Conservation (phyloP, 1,140 invertebrate genomes). For the Bombus superbus region DNA sequence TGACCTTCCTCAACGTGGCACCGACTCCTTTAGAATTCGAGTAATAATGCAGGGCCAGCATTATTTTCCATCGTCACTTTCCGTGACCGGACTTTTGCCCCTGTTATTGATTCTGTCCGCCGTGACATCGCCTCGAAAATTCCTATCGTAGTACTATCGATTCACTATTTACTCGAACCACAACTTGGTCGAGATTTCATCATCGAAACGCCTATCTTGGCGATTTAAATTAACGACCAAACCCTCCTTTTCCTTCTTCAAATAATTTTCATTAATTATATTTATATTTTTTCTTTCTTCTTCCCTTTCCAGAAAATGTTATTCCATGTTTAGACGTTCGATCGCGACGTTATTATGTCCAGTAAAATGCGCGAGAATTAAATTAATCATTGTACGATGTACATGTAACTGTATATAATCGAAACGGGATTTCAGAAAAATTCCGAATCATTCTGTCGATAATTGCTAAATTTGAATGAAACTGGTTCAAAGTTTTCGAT, state of each 20-base stretch:
- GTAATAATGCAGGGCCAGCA: constrained; percentile 91
- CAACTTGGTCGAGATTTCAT: background rate
- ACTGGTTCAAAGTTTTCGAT: background rate
- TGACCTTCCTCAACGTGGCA: constrained; percentile 75
- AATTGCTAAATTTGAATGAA: background rate
- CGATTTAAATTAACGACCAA: background rate
- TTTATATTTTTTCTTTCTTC: background rate
- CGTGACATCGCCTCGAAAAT: constrained; percentile 27
- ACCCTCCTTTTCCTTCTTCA: background rate
- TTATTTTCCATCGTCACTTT: constrained; percentile 70
- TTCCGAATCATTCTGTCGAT: background rate
- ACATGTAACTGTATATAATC: background rate
- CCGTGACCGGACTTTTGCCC: constrained; percentile 31
- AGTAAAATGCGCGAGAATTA: too few relatives aligned
- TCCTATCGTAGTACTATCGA: background rate
- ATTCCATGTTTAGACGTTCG: too few relatives aligned
- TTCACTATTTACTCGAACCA: background rate
- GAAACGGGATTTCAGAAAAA: background rate
- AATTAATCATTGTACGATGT: background rate
- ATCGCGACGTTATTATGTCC: background rate
- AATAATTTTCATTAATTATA: background rate
- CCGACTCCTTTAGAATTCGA: constrained; percentile 84
- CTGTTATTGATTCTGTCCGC: background rate
- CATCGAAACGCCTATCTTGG: background rate
- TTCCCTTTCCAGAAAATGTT: background rate